Base-by-base conservation (phyloP, 2,113 vertebrate genomes). In the Cercocebus atys region DNA sequence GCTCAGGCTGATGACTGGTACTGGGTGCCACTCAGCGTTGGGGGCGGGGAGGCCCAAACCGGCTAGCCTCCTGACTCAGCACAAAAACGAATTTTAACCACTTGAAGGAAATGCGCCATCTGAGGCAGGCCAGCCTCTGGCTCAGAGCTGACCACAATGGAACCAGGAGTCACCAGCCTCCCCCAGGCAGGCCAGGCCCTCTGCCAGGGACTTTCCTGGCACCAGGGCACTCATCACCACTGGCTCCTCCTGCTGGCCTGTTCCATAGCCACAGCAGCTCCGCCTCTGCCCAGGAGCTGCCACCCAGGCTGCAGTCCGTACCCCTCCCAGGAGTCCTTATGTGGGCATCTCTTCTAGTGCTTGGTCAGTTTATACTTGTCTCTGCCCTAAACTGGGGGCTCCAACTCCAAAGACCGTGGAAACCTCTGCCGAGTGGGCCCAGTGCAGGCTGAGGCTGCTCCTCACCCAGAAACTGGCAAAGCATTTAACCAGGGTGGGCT, bases 181-280 rank as follows among this genome's bases (percentile, higher is more conserved):
- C 40, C n/a, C 23, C 2, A 55, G n/a, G 47, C 17, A 40, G 35
- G 20, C n/a, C 11, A 10, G 25, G 10, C 35, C 12, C 32, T 32
- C 59, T 38, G 72, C 64, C 10, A 1, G 14, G 23, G 7, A 22
- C 47, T 38, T 86, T 45, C 27, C 1, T 27, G 81, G 52, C 30
- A n/a, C 32, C 14, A 2, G 1, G 13, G 38, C n/a, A 43, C 66
- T 8, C 27, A 6, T 32, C 20, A 6, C 43, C 1, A 1, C 3
- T 1, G 3, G 52, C 50, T 38, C 7, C 52, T 30, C 52, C 43
- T 81, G 7, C 73, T 38, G 20, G 3, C 22, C 61, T 11, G 30
- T 40, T 76, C 52, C n/a, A 14, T 14, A 40, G 10, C 43, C 32
- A 50, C 27, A n/a, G 27, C 47, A 35, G 45, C 1, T 0, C 25